phyloP scores from a whole-genome alignment of 2,113 vertebrate genomes.

The Rhodinocichla rosea region DNA sequence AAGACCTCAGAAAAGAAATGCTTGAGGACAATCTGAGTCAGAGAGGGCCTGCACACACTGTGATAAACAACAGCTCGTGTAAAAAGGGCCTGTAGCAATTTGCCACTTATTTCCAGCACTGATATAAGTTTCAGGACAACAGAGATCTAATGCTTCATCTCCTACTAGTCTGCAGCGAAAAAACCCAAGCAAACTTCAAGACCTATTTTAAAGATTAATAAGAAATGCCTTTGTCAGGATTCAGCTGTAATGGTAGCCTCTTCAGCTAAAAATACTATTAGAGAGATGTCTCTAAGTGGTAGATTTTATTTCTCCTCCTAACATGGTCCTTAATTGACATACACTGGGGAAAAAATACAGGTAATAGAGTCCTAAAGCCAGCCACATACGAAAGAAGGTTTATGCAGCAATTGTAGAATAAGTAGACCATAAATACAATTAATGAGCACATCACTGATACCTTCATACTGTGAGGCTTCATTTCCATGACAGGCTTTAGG shows the following conservation, averaged over 20 bases:
- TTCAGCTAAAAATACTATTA: background rate
- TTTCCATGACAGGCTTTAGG: background rate
- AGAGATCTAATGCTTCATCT: background rate
- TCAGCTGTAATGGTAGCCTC: background rate
- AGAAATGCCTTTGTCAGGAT: background rate
- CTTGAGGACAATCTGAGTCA: background rate
- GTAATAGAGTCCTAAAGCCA: background rate
- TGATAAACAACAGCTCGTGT: background rate
- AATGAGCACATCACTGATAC: background rate
- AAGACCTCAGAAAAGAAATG: background rate
- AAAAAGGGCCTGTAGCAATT: background rate
- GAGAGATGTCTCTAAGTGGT: background rate
- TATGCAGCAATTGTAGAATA: background rate
- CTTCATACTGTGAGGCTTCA: background rate
- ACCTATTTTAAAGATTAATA: background rate
- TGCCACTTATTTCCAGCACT: background rate
- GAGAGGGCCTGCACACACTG: background rate
- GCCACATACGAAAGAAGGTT: background rate
- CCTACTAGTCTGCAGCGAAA: background rate
- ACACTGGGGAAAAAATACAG: background rate
- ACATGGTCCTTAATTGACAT: background rate
- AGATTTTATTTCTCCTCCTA: background rate
- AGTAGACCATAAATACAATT: background rate
- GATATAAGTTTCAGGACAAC: background rate
- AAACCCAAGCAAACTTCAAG: background rate